A percentile compares a stretch with the other conserved stretches of the same genome.
Evolutionary conservation across 2,113 vertebrate genomes (phyloP).

Genomic region (Hippocampus guttulatus): DNA sequence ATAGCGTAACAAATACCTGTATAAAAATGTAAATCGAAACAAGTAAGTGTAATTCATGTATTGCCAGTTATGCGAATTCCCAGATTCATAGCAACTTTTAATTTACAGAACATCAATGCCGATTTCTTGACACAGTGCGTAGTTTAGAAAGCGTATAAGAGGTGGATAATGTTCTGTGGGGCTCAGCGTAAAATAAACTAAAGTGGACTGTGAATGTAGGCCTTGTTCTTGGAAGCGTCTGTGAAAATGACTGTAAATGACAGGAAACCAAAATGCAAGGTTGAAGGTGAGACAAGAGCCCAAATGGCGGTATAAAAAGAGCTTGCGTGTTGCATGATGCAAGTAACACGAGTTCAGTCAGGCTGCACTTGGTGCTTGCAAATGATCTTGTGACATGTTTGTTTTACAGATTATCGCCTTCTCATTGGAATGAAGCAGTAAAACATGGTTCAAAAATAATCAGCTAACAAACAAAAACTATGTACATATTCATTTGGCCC

Average conservation of each 20-base stretch:
- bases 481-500: background rate
- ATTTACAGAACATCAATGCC: background rate
- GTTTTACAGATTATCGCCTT: conserved; percentile 14
- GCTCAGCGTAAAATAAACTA: conserved; percentile 13
- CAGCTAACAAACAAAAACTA: no score
- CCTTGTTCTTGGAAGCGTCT: conserved; percentile 33
- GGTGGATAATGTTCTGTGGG: conserved; percentile 18
- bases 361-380: conserved; percentile 8
- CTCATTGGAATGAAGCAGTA: background rate
- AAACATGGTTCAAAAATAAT: background rate
- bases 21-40: no score
- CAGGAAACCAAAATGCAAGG: conserved; percentile 60
- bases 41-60: no score
- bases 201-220: conserved; percentile 21
- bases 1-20: no score
- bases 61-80: no score
- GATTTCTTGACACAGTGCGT: background rate
- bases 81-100: background rate
- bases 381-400: conserved; percentile 26
- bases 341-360: conserved; percentile 32
- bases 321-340: conserved; percentile 41
- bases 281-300: conserved; percentile 52
- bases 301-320: conserved; percentile 31
- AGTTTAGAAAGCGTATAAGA: conserved; percentile 10
- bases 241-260: conserved; percentile 27